Evolutionary conservation across 2,113 vertebrate genomes (phyloP).

Genomic region (Eptesicus fuscus): DNA sequence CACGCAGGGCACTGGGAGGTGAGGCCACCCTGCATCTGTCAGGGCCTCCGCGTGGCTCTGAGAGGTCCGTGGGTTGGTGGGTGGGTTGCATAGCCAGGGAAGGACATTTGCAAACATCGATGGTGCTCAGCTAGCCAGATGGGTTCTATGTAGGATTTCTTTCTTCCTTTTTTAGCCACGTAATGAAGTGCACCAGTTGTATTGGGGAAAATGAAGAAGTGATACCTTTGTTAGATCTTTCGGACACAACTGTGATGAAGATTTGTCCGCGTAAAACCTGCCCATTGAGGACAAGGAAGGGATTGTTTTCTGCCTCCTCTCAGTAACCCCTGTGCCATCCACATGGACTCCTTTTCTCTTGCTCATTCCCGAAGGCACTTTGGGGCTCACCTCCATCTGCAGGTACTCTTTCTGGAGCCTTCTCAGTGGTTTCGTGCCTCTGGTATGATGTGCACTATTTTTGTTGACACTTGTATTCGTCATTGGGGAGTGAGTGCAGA

Average conservation of each 20-base stretch:
- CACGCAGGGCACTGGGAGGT: not conserved
- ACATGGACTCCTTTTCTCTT: not conserved
- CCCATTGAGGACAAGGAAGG: not conserved
- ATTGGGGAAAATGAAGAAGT: not conserved
- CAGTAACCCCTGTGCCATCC: not conserved
- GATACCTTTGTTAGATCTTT: not conserved
- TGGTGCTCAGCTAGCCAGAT: not conserved
- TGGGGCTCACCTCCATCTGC: not conserved
- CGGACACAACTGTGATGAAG: not conserved
- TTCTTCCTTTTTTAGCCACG: not conserved
- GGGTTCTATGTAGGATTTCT: not conserved
- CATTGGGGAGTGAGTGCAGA: not conserved
- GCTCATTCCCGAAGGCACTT: not conserved
- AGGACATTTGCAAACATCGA: not conserved
- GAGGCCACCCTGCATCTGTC: not conserved
- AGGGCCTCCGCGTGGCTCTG: not conserved
- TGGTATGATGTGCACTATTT: conserved; percentile 51
- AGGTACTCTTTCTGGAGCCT: not conserved
- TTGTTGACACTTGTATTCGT: not conserved
- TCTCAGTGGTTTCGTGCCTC: not conserved
- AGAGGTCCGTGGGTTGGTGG: not conserved
- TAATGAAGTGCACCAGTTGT: not conserved
- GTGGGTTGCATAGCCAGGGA: not conserved
- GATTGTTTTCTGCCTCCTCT: not conserved
- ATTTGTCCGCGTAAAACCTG: not conserved